Evolutionary conservation across 2,888 invertebrate species (phyloP), one percentile per base, ranked within the genome.

Genomic region (Phortica okadai): DNA sequence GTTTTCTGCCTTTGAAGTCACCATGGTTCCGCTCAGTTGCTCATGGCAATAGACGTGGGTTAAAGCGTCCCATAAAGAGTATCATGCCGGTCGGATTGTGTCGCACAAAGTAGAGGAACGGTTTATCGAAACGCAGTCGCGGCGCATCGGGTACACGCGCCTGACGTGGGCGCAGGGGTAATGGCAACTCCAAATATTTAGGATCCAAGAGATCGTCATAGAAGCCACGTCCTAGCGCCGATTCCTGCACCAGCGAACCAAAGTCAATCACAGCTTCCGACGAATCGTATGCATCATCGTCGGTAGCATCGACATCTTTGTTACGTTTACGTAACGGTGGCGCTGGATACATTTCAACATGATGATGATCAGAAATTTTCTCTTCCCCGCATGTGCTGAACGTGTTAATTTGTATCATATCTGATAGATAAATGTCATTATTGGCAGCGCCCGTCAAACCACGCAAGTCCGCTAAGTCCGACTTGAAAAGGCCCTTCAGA

Each of bases 81-180:
- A 97, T 96, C 92, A 97, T 94, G 78, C 97, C 97, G n/a, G 97
- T 95, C 1, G 97, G 97, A 91, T 97, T 97, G 91, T 97, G 97
- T 88, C 97, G 93, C 14, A 97, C 96, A 84, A 97, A 95, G 91
- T 96, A 97, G 42, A 97, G 92, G 93, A 97, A 97, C 0, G 97
- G 97, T 88, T 97, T 93, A 86, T 97, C 97, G 89, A 97, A 95
- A 85, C 96, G 94, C 88, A 97, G 92, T 88, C 97, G 93, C 6
- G 95, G 96, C 21, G 93, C 92, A 73, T 96, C 94, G 0, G 95
- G 95, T 14, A 95, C 91, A 50, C 95, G 93, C 3, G 95, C 95
- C 84, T 95, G 95, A 82, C 95, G 92, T 2, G 95, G 95, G 76
- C 95, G 92, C 44, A 95, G 91, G 21, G 95, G 94, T 73, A 95